Base-by-base conservation (phyloP, 2,797 vertebrate genomes). In the Pangasius djambal region DNA sequence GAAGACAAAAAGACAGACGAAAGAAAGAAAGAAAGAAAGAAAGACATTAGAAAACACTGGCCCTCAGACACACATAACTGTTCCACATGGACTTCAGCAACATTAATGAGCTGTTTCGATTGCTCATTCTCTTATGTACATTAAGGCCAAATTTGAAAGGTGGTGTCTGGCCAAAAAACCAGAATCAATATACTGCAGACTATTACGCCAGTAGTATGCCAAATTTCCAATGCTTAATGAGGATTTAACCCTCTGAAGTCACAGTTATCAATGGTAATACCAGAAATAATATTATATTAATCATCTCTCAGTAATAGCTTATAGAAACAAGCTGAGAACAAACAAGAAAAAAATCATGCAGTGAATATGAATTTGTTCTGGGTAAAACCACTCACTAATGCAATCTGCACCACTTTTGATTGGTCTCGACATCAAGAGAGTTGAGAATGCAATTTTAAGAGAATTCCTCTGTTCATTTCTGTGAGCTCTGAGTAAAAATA, bases 11-110 rank as follows among this genome's bases (percentile, higher is more conserved):
- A 91, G 94, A 94, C 92, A 94, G 92, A 95, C 94, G 92, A 94
- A 92, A 95, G 94, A 95, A 89, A 94, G 92, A 92, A 95, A 6
- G 94, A 95, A 89, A 94, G 92, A 94, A 92, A 95, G 92, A 94
- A 92, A 95, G 31, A 6, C 83, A 25, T 96, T 95, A 96, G 92
- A 93, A 95, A 94, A 78, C 93, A 93, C 91, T 94, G 89, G 88
- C 88, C 89, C 90, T 93, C 88, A 67, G 90, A 83, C 83, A 90
- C 77, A 90, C 87, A 69, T 81, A 87, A 88, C 82, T 88, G 87
- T 50, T 86, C 61, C 84, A 83, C 86, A 84, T 87, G 79, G 79
- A 69, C 63, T 82, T 82, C 86, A 72, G 83, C 83, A 88, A 52
- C 72, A 70, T 59, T 48, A 74, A 34, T 74, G 78, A 83, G 63